Percentiles rank a stretch among this genome's conserved stretches.
phyloP scores from a whole-genome alignment of 2,797 vertebrate genomes.

The Cetoscarus ocellatus region DNA sequence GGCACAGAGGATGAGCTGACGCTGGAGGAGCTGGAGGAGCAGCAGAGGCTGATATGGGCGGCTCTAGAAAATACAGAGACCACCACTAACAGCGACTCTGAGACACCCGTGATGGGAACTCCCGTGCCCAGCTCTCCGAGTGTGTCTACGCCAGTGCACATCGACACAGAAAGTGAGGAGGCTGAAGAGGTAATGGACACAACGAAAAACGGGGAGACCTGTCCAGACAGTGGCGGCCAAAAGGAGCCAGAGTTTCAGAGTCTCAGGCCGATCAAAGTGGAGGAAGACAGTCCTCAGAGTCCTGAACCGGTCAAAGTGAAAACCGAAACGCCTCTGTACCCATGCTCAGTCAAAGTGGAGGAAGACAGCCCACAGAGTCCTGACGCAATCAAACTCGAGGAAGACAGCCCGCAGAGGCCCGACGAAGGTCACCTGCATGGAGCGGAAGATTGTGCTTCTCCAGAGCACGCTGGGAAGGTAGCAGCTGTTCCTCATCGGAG shows the following conservation, averaged over 20 bases:
- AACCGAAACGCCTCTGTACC: slow-evolving; percentile 21
- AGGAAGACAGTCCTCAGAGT: slow-evolving; percentile 27
- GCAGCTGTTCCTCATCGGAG: slow-evolving; percentile 91
- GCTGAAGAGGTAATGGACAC: slow-evolving; percentile 51
- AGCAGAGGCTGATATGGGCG: slow-evolving; percentile 94
- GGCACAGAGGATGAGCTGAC: slow-evolving; percentile 91
- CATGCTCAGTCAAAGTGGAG: slow-evolving; percentile 11
- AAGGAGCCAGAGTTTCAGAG: slow-evolving; percentile 27
- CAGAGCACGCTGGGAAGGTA: slow-evolving; percentile 57
- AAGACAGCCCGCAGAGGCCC: slow-evolving; percentile 16
- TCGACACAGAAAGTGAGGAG: slow-evolving; percentile 77
- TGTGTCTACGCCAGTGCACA: slow-evolving; percentile 84
- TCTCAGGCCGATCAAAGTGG: slow-evolving; percentile 23
- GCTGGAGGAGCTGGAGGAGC: slow-evolving; percentile 96
- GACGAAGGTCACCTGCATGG: slow-evolving; percentile 19
- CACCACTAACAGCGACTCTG: slow-evolving; percentile 88
- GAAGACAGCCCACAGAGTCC: slow-evolving; percentile 41
- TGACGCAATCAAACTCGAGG: background rate
- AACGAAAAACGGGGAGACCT: slow-evolving; percentile 38
- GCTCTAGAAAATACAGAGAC: slow-evolving; percentile 93
- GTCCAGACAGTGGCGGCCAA: slow-evolving; percentile 41
- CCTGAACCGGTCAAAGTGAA: slow-evolving; percentile 15
- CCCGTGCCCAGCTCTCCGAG: slow-evolving; percentile 88
- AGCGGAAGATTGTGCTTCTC: slow-evolving; percentile 15
- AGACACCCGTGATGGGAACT: slow-evolving; percentile 84